phyloP scores from a whole-genome alignment of 2,797 vertebrate genomes.

The Alectoris magna region DNA sequence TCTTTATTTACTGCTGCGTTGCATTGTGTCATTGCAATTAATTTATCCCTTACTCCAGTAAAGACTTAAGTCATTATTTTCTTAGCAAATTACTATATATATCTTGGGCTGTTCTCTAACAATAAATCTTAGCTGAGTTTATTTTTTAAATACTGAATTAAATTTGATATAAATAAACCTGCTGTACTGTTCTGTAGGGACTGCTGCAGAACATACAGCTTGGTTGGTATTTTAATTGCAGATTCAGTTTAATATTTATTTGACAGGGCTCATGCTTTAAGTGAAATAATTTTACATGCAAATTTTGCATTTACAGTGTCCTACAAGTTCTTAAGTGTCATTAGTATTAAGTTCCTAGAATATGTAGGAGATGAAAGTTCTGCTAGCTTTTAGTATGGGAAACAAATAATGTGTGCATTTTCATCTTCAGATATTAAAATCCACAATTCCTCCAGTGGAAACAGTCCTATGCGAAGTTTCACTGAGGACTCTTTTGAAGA shows the following conservation, averaged over 20 bases:
- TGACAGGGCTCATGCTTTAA: background rate
- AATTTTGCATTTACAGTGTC: slow-evolving; percentile 18
- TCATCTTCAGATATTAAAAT: slow-evolving; percentile 62
- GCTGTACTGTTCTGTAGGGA: background rate
- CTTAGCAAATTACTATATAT: background rate
- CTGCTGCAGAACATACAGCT: background rate
- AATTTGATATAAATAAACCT: background rate
- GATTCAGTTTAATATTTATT: background rate
- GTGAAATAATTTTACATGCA: background rate
- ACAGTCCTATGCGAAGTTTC: slow-evolving; percentile 50
- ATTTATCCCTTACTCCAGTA: background rate
- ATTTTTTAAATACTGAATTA: background rate
- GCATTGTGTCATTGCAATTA: background rate
- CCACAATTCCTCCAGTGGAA: slow-evolving; percentile 29
- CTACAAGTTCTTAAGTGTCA: slow-evolving; percentile 26
- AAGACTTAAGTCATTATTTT: background rate
- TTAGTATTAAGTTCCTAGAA: slow-evolving; percentile 39
- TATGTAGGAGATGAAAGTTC: background rate
- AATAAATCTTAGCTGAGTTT: slow-evolving; percentile 15
- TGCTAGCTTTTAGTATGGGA: background rate
- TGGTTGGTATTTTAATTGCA: slow-evolving; percentile 24
- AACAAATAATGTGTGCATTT: slow-evolving; percentile 44
- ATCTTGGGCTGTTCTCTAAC: background rate
- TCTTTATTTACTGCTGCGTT: background rate
- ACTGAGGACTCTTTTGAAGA: slow-evolving; percentile 37